phyloP scores from a whole-genome alignment of 2,888 invertebrate genomes.

The Drosophila nr. perissopoda region DNA sequence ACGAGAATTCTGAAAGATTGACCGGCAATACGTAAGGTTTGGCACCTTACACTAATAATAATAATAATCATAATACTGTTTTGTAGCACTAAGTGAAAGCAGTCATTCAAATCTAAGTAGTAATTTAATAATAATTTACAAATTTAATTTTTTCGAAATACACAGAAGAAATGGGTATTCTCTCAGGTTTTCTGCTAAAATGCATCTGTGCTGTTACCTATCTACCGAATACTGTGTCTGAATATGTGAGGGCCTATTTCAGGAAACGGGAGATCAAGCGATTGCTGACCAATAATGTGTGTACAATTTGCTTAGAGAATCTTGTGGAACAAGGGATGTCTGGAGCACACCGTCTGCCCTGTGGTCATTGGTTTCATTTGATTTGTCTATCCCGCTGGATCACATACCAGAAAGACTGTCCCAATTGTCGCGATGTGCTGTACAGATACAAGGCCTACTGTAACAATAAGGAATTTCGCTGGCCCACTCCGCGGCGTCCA shows the following conservation, averaged over 20 bases:
- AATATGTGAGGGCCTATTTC: no score
- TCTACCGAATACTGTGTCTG: no score
- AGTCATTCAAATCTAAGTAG: not conserved
- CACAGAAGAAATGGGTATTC: not conserved
- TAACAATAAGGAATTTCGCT: not conserved
- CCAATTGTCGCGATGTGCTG: not conserved
- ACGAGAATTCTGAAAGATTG: not conserved
- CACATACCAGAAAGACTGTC: rapidly evolving
- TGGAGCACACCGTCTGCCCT: not conserved
- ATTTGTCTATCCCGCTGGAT: not conserved
- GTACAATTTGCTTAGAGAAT: not conserved
- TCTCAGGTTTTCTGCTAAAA: rapidly evolving
- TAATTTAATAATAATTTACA: not conserved
- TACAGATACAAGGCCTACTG: rapidly evolving
- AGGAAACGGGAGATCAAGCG: not conserved
- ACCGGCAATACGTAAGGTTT: not conserved
- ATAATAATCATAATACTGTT: not conserved
- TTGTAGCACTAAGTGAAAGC: not conserved
- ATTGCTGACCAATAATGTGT: not conserved
- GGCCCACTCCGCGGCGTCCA: not conserved
- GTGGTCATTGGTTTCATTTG: not conserved
- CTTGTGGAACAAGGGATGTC: not conserved
- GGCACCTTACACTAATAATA: not conserved
- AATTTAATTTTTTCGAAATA: not conserved
- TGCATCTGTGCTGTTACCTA: not conserved